Evolutionary conservation across 92 coral and sea anemone species (phyloP).

Genomic region (Epizoanthus illoricatus): DNA sequence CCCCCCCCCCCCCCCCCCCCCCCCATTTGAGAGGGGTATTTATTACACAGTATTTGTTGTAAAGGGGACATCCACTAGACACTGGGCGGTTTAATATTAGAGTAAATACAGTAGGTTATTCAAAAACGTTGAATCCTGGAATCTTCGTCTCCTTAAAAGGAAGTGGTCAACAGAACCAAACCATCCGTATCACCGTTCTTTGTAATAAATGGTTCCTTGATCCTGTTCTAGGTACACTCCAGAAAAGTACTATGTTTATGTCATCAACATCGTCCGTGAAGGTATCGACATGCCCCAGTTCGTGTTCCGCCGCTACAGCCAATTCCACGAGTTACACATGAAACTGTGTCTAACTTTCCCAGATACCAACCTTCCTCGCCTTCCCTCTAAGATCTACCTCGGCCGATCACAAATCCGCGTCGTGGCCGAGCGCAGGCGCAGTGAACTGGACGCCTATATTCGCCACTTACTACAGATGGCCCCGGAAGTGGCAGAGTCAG

Average conservation of each 20-base stretch:
- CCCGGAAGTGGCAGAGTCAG: constrained; percentile 73
- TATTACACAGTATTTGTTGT: too few relatives aligned
- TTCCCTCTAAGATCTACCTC: constrained; percentile 91
- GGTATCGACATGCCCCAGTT: constrained; percentile 72
- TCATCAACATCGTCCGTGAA: constrained; percentile 85
- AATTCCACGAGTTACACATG: constrained; percentile 88
- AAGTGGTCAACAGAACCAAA: not conserved
- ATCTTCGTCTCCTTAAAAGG: too few relatives aligned
- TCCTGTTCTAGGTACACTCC: constrained; percentile 65
- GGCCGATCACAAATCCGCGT: constrained; percentile 97
- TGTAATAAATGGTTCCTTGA: not conserved
- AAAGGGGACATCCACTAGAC: too few relatives aligned
- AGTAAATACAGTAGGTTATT: too few relatives aligned
- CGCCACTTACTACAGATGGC: constrained; percentile 83
- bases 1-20: too few relatives aligned
- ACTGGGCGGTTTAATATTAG: too few relatives aligned
- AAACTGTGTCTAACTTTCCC: constrained; percentile 89
- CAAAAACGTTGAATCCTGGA: too few relatives aligned
- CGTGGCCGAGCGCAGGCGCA: constrained; percentile 96
- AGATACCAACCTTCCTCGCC: constrained; percentile 70
- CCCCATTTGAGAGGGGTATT: too few relatives aligned
- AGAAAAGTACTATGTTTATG: constrained; percentile 91
- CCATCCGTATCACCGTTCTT: not conserved
- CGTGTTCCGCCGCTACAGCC: constrained; percentile 93
- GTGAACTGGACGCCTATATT: constrained; percentile 84